Percentiles rank a stretch among this genome's conserved stretches.
These are phyloP conservation scores for Colius striatus DNA, from an alignment of 2,113 vertebrate genomes.

Conservation along the genomic window DNA sequence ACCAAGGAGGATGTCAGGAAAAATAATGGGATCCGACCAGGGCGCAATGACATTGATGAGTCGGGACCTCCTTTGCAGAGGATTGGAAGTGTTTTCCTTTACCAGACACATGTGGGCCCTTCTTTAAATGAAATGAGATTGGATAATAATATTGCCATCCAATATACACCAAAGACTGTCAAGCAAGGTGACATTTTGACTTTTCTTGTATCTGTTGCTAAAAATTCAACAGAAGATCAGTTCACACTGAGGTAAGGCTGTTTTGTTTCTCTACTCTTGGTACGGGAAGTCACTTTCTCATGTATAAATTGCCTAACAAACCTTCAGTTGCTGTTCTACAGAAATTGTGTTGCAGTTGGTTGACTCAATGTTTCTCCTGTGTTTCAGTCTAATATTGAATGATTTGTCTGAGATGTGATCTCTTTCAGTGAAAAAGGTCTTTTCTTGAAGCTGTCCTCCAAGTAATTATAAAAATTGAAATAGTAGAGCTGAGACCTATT, in stretches of 20 bases:
- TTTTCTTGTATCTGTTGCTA: slow-evolving; percentile 84
- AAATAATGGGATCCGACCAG: slow-evolving; percentile 42
- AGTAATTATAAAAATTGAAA: background rate
- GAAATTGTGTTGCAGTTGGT: background rate
- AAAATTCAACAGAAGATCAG: slow-evolving; percentile 81
- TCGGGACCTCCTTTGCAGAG: slow-evolving; percentile 85
- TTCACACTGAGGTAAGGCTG: slow-evolving; percentile 90
- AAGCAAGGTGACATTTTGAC: slow-evolving; percentile 86
- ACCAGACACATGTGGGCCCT: slow-evolving; percentile 78
- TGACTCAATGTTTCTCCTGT: background rate
- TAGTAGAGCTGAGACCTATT: background rate
- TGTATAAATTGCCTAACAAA: background rate
- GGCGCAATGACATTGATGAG: slow-evolving; percentile 76
- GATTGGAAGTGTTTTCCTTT: slow-evolving; percentile 90
- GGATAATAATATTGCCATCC: slow-evolving; percentile 84
- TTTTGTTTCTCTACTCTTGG: background rate
- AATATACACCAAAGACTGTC: slow-evolving; percentile 79
- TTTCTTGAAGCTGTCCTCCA: background rate
- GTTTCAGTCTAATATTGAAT: background rate
- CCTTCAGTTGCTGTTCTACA: background rate
- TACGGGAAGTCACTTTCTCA: background rate
- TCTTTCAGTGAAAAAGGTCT: background rate
- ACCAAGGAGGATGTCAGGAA: slow-evolving; percentile 59
- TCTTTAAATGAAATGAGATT: slow-evolving; percentile 83
- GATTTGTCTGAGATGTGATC: background rate